These are phyloP conservation scores for Drosophila tsacasi DNA, from an alignment of 1,140 invertebrate genomes.

Conservation along the genomic window DNA sequence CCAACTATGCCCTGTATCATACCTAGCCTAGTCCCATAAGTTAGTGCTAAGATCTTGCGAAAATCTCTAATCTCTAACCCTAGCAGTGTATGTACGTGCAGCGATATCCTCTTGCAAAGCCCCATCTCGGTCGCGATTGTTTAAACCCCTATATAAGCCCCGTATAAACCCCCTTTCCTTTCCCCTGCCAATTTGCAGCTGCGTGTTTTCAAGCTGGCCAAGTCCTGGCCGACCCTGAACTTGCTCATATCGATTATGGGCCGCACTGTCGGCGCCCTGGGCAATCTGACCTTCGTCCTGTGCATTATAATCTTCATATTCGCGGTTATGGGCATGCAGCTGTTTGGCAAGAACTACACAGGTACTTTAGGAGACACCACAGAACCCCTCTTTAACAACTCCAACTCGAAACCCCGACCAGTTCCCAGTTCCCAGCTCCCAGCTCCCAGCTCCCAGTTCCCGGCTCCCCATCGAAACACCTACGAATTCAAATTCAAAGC, in stretches of 20 bases:
- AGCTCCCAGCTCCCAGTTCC: neutral
- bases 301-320: conserved; percentile 99
- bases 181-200: conserved; percentile 89
- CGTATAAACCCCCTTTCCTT: conserved; percentile 12
- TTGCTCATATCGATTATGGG: conserved; percentile 99
- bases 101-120: neutral
- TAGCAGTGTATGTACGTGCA: conserved; percentile 6
- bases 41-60: conserved; percentile 25
- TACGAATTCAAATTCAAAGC: conserved; percentile 40
- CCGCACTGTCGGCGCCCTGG: conserved; percentile 98
- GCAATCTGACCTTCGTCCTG: conserved; percentile 98
- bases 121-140: neutral
- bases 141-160: neutral
- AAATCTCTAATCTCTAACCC: conserved; percentile 15
- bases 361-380: conserved; percentile 86
- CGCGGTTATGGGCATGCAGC: conserved; percentile 99
- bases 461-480: conserved; percentile 6
- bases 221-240: conserved; percentile 99
- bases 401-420: neutral
- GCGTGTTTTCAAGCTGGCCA: conserved; percentile 99
- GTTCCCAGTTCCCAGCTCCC: neutral
- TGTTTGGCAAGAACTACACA: conserved; percentile 97
- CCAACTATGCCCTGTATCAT: neutral
- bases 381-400: neutral
- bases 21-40: conserved; percentile 19